These are phyloP conservation scores for Lerista edwardsae DNA, from an alignment of 2,797 vertebrate genomes.

Conservation along the genomic window DNA sequence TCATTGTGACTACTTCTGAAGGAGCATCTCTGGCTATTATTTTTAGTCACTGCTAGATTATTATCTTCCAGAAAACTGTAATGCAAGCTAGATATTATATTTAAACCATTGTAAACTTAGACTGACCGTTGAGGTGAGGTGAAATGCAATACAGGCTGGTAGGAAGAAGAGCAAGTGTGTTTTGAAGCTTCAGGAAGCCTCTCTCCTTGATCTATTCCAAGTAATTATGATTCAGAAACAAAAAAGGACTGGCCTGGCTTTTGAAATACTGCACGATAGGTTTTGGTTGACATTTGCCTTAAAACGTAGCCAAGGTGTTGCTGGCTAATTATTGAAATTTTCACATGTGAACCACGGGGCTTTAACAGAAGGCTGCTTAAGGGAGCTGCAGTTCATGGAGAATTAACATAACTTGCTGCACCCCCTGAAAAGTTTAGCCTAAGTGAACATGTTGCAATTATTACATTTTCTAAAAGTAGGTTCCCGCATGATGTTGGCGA, in stretches of 20 bases:
- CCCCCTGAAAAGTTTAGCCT: constrained; percentile 75
- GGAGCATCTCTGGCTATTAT: constrained; percentile 35
- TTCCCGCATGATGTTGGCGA: constrained; percentile 68
- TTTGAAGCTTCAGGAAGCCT: constrained; percentile 76
- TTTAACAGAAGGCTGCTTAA: constrained; percentile 66
- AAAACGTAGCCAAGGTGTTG: constrained; percentile 78
- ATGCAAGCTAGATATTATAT: constrained; percentile 54
- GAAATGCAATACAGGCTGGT: constrained; percentile 67
- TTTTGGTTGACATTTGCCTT: constrained; percentile 75
- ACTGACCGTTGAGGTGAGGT: constrained; percentile 71
- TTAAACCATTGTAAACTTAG: constrained; percentile 55
- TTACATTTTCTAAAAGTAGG: constrained; percentile 73
- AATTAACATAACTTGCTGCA: constrained; percentile 74
- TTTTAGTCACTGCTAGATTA: constrained; percentile 32
- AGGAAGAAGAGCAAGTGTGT: constrained; percentile 73
- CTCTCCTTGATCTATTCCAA: constrained; percentile 75
- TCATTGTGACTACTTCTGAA: not conserved
- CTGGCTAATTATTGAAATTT: constrained; percentile 80
- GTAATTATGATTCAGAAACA: constrained; percentile 65
- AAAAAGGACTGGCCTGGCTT: constrained; percentile 66
- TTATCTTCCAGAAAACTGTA: constrained; percentile 47
- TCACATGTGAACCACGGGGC: constrained; percentile 71
- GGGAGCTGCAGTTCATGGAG: constrained; percentile 71
- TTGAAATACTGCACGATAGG: constrained; percentile 69
- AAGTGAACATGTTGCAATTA: constrained; percentile 75